phyloP scores from a whole-genome alignment of 1,140 invertebrate genomes.

The Colletes gigas region DNA sequence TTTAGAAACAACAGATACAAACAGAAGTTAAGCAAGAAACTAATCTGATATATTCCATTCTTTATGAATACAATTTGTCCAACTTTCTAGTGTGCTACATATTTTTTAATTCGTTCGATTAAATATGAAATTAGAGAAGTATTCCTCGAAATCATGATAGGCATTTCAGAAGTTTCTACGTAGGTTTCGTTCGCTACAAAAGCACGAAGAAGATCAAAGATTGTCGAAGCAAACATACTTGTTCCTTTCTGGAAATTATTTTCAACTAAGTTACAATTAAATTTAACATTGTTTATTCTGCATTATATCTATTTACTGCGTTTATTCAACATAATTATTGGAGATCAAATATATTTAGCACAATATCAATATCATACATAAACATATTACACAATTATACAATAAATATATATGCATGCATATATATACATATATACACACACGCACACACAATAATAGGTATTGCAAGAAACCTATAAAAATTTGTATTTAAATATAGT shows the following conservation, averaged over 20 bases:
- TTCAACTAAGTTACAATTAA: not conserved
- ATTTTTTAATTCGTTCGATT: slow-evolving; percentile 5
- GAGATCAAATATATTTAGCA: slow-evolving; percentile 9
- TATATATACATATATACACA: not conserved
- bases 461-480: slow-evolving; percentile 5
- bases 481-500: slow-evolving; percentile 9
- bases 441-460: not conserved
- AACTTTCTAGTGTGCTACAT: not conserved
- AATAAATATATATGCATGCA: not conserved
- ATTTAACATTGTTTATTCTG: slow-evolving; percentile 31
- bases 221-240: not conserved
- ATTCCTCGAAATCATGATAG: slow-evolving; percentile 2
- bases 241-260: not conserved
- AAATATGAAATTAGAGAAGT: slow-evolving; percentile 25
- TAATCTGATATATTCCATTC: too few species aligned
- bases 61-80: too few species aligned
- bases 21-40: too few species aligned
- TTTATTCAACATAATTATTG: slow-evolving; percentile 25
- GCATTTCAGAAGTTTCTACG: not conserved
- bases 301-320: slow-evolving; percentile 13
- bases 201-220: not conserved
- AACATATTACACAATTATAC: slow-evolving; percentile 26
- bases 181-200: not conserved
- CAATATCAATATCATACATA: slow-evolving; percentile 21
- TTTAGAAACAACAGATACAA: too few species aligned